phyloP scores from a whole-genome alignment of 2,113 vertebrate genomes.

The Blennius ocellaris region DNA sequence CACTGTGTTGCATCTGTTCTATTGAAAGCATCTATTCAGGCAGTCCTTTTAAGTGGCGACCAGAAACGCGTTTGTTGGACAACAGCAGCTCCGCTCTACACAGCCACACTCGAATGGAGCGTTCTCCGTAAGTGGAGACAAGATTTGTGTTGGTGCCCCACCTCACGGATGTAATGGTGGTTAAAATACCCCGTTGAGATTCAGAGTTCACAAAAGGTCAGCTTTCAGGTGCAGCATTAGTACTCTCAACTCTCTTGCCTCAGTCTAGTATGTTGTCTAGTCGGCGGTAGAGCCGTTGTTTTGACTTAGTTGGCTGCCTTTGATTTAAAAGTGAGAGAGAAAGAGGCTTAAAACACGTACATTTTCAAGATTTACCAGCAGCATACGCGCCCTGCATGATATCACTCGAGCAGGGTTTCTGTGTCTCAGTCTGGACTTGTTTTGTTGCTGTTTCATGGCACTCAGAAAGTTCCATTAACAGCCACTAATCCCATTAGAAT shows the following conservation, averaged over 20 bases:
- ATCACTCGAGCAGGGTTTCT: constrained; percentile 15
- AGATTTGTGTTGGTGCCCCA: constrained; percentile 53
- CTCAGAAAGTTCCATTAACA: constrained; percentile 49
- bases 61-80: constrained; percentile 39
- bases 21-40: constrained; percentile 42
- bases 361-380: neutral
- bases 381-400: neutral
- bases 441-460: constrained; percentile 32
- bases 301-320: constrained; percentile 4
- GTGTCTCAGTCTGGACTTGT: constrained; percentile 22
- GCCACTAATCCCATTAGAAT: constrained; percentile 62
- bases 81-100: constrained; percentile 39
- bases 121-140: constrained; percentile 56
- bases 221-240: constrained; percentile 29
- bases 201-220: constrained; percentile 36
- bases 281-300: constrained; percentile 31
- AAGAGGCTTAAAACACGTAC: neutral
- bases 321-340: neutral
- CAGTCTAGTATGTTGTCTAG: constrained; percentile 30
- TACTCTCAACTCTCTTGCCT: constrained; percentile 36
- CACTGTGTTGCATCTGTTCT: constrained; percentile 30
- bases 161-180: constrained; percentile 45
- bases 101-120: constrained; percentile 47
- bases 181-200: constrained; percentile 54
- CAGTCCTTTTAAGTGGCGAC: constrained; percentile 20